These are phyloP conservation scores for Lymantria monacha DNA, from an alignment of 2,888 invertebrate genomes.

Conservation along the genomic window DNA sequence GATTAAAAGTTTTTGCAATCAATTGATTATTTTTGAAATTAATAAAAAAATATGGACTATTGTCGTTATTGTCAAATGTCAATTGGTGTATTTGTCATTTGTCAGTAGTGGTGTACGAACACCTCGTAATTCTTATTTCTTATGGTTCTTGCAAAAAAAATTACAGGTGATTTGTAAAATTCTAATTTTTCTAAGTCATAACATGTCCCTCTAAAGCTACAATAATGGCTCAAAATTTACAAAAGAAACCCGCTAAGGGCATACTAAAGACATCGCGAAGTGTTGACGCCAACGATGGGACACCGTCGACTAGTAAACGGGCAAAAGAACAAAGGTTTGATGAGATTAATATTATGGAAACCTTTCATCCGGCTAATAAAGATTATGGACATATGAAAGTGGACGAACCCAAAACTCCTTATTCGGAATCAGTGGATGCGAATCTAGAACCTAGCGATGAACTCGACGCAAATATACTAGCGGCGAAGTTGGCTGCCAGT, in stretches of 20 bases:
- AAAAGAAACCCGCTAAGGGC: slow-evolving; percentile 93
- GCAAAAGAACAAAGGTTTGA: slow-evolving; percentile 93
- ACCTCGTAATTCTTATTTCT: background rate
- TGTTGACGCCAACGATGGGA: slow-evolving; percentile 87
- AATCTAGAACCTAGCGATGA: slow-evolving; percentile 82
- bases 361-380: slow-evolving; percentile 98
- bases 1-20: too few species aligned
- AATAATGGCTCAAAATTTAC: slow-evolving; percentile 89
- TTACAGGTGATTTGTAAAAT: slow-evolving; percentile 14
- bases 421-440: slow-evolving; percentile 83
- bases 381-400: slow-evolving; percentile 99
- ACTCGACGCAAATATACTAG: slow-evolving; percentile 87
- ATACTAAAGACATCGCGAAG: slow-evolving; percentile 96
- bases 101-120: background rate
- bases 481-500: slow-evolving; percentile 85
- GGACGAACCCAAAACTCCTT: slow-evolving; percentile 98
- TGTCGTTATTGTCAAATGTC: too few species aligned
- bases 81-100: background rate
- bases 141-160: background rate
- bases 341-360: slow-evolving; percentile 99
- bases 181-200: slow-evolving; percentile 24
- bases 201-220: slow-evolving; percentile 46
- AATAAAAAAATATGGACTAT: too few species aligned
- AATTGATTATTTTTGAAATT: too few species aligned
- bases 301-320: slow-evolving; percentile 70